These are phyloP conservation scores for Capreolus pygargus DNA, from an alignment of 2,113 vertebrate genomes.

Conservation along the genomic window DNA sequence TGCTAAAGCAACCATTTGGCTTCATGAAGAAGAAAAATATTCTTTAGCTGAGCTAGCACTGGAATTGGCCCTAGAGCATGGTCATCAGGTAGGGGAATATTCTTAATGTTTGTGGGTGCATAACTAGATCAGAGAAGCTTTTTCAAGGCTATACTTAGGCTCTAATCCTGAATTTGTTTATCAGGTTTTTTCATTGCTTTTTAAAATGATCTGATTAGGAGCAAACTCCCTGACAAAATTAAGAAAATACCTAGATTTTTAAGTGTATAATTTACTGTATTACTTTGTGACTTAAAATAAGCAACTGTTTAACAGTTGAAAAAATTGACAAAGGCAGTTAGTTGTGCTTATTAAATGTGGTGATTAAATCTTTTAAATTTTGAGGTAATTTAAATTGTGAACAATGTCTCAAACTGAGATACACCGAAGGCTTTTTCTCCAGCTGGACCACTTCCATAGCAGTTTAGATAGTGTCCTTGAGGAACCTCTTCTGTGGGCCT, in stretches of 20 bases:
- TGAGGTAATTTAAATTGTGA: constrained; percentile 2
- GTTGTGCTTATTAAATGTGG: constrained; percentile 25
- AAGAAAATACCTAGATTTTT: constrained; percentile 7
- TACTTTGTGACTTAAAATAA: constrained; percentile 23
- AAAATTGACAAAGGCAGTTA: background rate
- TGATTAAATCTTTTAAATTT: constrained; percentile 12
- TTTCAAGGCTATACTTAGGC: background rate
- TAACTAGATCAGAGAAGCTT: background rate
- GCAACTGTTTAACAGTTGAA: constrained; percentile 12
- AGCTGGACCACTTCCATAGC: background rate
- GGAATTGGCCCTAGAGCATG: background rate
- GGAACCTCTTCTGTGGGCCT: background rate
- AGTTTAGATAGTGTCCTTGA: background rate
- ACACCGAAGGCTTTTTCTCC: background rate
- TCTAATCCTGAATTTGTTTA: background rate
- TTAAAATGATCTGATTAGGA: background rate
- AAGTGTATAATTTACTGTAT: background rate
- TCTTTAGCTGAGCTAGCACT: background rate
- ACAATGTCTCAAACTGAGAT: background rate
- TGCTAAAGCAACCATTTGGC: background rate
- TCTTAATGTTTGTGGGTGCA: background rate
- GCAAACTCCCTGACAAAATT: constrained; percentile 18
- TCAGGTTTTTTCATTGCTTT: constrained; percentile 1
- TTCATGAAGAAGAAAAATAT: background rate
- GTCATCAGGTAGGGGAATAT: background rate